Evolutionary conservation across 2,888 invertebrate genomes (phyloP).

Genomic region (Itoplectis maculator): DNA sequence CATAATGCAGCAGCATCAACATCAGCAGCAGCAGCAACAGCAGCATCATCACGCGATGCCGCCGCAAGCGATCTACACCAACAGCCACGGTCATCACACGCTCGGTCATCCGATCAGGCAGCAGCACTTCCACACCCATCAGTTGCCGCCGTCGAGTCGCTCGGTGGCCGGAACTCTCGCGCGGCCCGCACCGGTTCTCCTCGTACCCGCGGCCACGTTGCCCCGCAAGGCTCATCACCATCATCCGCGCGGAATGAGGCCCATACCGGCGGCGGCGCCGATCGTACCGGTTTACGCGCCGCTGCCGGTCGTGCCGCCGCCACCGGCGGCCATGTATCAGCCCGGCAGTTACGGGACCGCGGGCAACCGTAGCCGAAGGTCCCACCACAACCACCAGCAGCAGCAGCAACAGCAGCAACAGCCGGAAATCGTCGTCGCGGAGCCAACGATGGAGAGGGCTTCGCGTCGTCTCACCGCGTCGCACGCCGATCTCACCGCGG

Average conservation of each 20-base stretch:
- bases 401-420: too few relatives aligned
- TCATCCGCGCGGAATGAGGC: slow-evolving; percentile 82
- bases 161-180: slow-evolving; percentile 81
- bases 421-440: slow-evolving; percentile 74
- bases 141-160: slow-evolving; percentile 79
- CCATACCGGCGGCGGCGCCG: slow-evolving; percentile 84
- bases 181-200: slow-evolving; percentile 82
- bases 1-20: slow-evolving; percentile 81
- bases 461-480: slow-evolving; percentile 81
- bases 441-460: slow-evolving; percentile 74
- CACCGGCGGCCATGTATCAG: slow-evolving; percentile 87
- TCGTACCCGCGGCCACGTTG: slow-evolving; percentile 87
- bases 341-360: slow-evolving; percentile 86
- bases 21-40: slow-evolving; percentile 81
- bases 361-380: slow-evolving; percentile 83
- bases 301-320: slow-evolving; percentile 87
- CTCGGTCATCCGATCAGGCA: slow-evolving; percentile 82
- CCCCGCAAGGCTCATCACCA: slow-evolving; percentile 83
- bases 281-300: slow-evolving; percentile 84
- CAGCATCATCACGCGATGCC: slow-evolving; percentile 66
- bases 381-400: too few relatives aligned
- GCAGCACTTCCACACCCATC: slow-evolving; percentile 79
- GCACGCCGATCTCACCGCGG: slow-evolving; percentile 80
- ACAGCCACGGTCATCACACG: slow-evolving; percentile 83
- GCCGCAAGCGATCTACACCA: slow-evolving; percentile 79